phyloP scores from a whole-genome alignment of 2,888 invertebrate genomes.

The Cerastoderma edule region DNA sequence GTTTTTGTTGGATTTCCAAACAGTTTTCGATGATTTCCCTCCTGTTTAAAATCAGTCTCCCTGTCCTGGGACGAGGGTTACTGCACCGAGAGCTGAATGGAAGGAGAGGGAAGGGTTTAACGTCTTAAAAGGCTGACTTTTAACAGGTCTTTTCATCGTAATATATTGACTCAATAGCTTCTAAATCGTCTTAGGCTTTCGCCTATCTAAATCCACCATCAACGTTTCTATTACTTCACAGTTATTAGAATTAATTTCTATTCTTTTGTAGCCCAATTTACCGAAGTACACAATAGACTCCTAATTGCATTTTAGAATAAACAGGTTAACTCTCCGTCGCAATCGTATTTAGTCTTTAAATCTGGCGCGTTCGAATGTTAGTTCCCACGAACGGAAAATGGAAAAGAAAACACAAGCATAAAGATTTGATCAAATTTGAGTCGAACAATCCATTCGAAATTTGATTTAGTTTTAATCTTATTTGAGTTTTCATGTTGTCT shows the following conservation, averaged over 20 bases:
- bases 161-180: constrained; percentile 18
- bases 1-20: too few relatives aligned
- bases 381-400: constrained; percentile 19
- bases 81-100: too few relatives aligned
- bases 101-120: too few relatives aligned
- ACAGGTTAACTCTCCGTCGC: background rate
- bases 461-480: too few relatives aligned
- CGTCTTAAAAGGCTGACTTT: too few relatives aligned
- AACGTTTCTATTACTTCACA: constrained; percentile 1
- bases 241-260: constrained; percentile 4
- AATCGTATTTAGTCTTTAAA: background rate
- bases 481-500: too few relatives aligned
- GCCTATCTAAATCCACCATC: constrained; percentile 6
- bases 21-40: too few relatives aligned
- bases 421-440: too few relatives aligned
- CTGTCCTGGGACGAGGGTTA: too few relatives aligned
- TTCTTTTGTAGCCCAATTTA: constrained; percentile 17
- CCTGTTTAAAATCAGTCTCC: background rate
- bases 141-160: constrained; percentile 11
- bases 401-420: too few relatives aligned
- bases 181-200: constrained; percentile 15
- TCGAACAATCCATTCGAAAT: too few relatives aligned
- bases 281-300: constrained; percentile 8
- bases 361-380: background rate
- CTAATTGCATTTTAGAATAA: constrained; percentile 26